Conservation (phyloP, 1,140 invertebrate species). For the Euschistus heros region DNA sequence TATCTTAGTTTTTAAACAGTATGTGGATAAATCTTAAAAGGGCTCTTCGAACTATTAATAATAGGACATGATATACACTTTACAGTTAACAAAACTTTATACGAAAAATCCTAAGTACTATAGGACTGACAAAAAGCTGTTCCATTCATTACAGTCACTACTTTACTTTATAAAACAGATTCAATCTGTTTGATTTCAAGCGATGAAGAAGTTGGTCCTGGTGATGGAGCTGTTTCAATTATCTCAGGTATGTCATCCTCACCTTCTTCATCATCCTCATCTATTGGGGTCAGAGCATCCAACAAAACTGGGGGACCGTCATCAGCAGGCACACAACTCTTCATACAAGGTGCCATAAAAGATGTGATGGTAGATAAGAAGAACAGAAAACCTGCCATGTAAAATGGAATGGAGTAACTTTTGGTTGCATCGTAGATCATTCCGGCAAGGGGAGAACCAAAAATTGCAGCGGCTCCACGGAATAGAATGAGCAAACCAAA, state of each 20-base stretch:
- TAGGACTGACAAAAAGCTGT: neutral
- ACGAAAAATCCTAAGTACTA: neutral
- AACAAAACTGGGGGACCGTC: conserved; percentile 45
- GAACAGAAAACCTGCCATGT: conserved; percentile 82
- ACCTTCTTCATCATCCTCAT: conserved; percentile 61
- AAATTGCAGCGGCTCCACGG: conserved; percentile 80
- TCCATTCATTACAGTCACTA: neutral
- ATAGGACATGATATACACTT: no score
- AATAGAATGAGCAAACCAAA: conserved; percentile 92
- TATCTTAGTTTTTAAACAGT: neutral
- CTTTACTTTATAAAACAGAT: conserved; percentile 45
- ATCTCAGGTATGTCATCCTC: conserved; percentile 48
- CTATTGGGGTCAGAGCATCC: conserved; percentile 65
- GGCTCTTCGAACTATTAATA: no score
- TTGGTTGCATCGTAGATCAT: conserved; percentile 77
- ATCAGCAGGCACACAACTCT: conserved; percentile 42
- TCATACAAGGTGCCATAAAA: conserved; percentile 68
- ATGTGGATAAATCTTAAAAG: no score
- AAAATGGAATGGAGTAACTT: conserved; percentile 81
- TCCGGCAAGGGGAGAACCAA: conserved; percentile 73
- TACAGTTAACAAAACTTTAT: no score
- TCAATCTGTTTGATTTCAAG: conserved; percentile 52
- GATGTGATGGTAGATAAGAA: conserved; percentile 71
- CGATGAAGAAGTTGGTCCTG: conserved; percentile 32
- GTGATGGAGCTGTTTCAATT: conserved; percentile 50